Base-by-base conservation (phyloP, 2,113 vertebrate species). In the Alligator sinensis region DNA sequence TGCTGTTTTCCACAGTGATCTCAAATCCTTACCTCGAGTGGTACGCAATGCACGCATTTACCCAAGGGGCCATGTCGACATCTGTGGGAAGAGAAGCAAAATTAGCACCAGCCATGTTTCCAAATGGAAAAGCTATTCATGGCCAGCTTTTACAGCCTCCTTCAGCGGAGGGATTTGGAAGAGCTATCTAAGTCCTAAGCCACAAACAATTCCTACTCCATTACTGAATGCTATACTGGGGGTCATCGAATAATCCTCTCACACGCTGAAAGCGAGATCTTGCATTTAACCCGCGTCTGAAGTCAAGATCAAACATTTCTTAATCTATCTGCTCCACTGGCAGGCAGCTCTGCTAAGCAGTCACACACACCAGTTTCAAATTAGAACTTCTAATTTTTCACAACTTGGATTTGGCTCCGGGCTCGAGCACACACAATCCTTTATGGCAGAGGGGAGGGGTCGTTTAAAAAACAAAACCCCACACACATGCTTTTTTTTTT, bases 21-120 rank as follows among this genome's bases (percentile, higher is more conserved):
- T 19, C 63, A 76, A 75, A n/a, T 55, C 82, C 98, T 98, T 97
- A 99, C 99, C 99, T 99, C 99, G 89, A 99, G 97, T 0, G 99
- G 99, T 77, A 99, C 99, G 19, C 99, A 99, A 93, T 99, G 99
- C 76, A 99, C 99, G 47, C 99, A 99, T 96, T 99, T 99, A 30
- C 99, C 99, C 97, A 99, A 91, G 18, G 98, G 98, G 82, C 99
- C 98, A 1, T 99, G 99, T 81, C 98, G 99, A 98, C 99, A 99
- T 94, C 99, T 99, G 95, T 0, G 55, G 59, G 47, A n/a, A 89
- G 78, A 81, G 89, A 84, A 72, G 89, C n/a, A 93, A 22, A 77
- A 76, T 24, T 0, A 84, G 84, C 1, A 1, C 63, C 89, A 62
- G 78, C 4, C 22, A 54, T 15, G 4, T 12, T 76, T 4, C 60